Base-by-base conservation (phyloP, 2,113 vertebrate species). In the Plotosus lineatus region DNA sequence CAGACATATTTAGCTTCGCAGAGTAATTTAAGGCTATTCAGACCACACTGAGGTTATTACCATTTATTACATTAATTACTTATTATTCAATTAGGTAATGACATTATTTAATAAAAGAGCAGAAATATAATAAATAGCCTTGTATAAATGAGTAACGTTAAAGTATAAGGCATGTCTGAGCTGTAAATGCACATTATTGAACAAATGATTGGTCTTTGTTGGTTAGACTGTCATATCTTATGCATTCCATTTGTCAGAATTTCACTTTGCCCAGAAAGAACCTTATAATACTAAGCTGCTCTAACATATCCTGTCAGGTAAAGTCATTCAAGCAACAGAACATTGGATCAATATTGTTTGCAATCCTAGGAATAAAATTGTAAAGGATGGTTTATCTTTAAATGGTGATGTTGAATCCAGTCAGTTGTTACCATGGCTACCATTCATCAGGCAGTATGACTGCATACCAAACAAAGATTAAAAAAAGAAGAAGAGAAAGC, bases 371-470 rank as follows among this genome's bases (percentile, higher is more conserved):
- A 46, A 0, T 71, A 28, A 14, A 31, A 31, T 31, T 10, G 17
- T 31, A 71, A 46, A 50, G n/a, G 3, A 50, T 50, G 69, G 44
- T 9, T 50, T 19, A 33, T 8, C 9, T 36, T 66, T 11, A 38
- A 19, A 40, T 11, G 17, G 19, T 19, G 58, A 46, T 21, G 69
- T 51, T 73, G 46, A 23, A 23, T 12, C 28, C 9, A 2, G 17
- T 23, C 46, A 50, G 68, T 51, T 51, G 85, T 86, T 84, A 60
- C 85, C 82, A 84, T 84, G 77, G 82, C 79, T 82, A 26, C 82
- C 82, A 44, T 40, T 82, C 66, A 42, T 53, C 4, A 79, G 80
- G 81, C 68, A 42, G 23, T 69, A 44, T 84, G 60, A 76, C 10
- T 56, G 48, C 46, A 40, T 74, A 50, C 44, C 48, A 55, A 82